These are phyloP conservation scores for Apodemia hepburni DNA, from an alignment of 2,888 invertebrate genomes.

Conservation along the genomic window DNA sequence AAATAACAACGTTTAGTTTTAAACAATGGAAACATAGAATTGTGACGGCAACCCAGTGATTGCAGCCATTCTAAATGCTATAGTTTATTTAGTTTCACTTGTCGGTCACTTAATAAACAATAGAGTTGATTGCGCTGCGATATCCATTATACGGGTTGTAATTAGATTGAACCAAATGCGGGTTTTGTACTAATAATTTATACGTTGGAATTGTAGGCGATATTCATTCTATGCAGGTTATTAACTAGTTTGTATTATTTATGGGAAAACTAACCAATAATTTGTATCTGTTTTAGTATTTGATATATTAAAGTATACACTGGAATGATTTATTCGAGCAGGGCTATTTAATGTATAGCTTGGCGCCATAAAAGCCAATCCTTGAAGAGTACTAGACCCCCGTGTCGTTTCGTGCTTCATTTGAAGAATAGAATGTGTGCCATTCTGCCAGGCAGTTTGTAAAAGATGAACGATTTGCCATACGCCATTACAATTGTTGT, in stretches of 20 bases:
- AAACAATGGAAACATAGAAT: neutral
- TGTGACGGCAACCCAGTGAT: neutral
- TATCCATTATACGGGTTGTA: slow-evolving; percentile 73
- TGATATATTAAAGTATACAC: neutral
- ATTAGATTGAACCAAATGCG: slow-evolving; percentile 76
- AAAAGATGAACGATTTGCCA: too few relatives aligned
- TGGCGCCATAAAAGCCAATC: too few relatives aligned
- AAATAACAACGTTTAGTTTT: neutral
- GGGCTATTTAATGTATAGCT: too few relatives aligned
- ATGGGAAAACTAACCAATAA: slow-evolving; percentile 6
- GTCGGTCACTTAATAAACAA: slow-evolving; percentile 73
- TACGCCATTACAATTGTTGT: too few relatives aligned
- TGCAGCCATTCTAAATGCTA: slow-evolving; percentile 49
- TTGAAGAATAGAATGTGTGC: too few relatives aligned
- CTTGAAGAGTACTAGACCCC: too few relatives aligned
- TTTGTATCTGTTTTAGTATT: neutral
- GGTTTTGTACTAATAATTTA: slow-evolving; percentile 59
- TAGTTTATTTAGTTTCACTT: slow-evolving; percentile 63
- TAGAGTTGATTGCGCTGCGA: slow-evolving; percentile 70
- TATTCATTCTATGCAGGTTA: slow-evolving; percentile 9
- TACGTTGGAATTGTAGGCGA: slow-evolving; percentile 17
- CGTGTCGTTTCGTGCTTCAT: too few relatives aligned
- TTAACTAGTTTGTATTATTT: slow-evolving; percentile 10
- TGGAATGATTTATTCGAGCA: neutral
- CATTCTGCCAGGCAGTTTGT: too few relatives aligned